A percentile compares a stretch with the other conserved stretches of the same genome.
Evolutionary conservation across 92 coral and sea anemone genomes (phyloP).

Genomic region (Epizoanthus illoricatus): DNA sequence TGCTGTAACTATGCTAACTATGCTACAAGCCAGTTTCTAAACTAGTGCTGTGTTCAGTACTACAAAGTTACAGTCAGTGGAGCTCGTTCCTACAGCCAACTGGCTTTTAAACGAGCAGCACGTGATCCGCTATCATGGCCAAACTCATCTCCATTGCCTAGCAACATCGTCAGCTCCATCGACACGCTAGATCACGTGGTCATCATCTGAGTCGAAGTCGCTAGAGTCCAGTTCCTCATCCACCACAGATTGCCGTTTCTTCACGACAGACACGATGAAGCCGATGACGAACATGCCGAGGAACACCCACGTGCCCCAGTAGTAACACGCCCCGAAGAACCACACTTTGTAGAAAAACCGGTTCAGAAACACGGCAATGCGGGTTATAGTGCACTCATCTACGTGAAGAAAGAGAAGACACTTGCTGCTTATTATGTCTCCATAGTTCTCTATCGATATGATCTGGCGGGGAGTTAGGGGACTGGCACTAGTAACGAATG

Average conservation of each 20-base stretch:
- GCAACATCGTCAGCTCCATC: background rate
- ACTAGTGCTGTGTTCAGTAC: too few relatives aligned
- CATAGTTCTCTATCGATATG: background rate
- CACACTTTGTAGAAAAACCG: conserved; percentile 97
- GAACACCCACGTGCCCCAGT: conserved; percentile 98
- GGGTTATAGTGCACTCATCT: conserved; percentile 85
- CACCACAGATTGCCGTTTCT: conserved; percentile 80
- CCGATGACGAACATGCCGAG: conserved; percentile 75
- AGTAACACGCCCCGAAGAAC: conserved; percentile 98
- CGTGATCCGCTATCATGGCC: background rate
- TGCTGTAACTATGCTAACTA: too few relatives aligned
- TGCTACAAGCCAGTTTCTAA: too few relatives aligned
- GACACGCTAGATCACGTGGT: conserved; percentile 35
- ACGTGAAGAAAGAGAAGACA: background rate
- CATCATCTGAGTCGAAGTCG: conserved; percentile 80
- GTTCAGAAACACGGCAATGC: conserved; percentile 84
- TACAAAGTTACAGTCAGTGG: too few relatives aligned
- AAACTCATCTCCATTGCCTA: background rate
- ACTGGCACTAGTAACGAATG: too few relatives aligned
- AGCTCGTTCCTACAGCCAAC: too few relatives aligned
- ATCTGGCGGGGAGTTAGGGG: too few relatives aligned
- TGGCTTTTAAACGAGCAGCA: too few relatives aligned
- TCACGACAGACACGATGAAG: conserved; percentile 75
- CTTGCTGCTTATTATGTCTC: background rate
- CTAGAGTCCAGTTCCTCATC: conserved; percentile 92